Percentiles rank a stretch among this genome's conserved stretches.
phyloP scores from a whole-genome alignment of 2,797 vertebrate species.

The Falco columbarius region DNA sequence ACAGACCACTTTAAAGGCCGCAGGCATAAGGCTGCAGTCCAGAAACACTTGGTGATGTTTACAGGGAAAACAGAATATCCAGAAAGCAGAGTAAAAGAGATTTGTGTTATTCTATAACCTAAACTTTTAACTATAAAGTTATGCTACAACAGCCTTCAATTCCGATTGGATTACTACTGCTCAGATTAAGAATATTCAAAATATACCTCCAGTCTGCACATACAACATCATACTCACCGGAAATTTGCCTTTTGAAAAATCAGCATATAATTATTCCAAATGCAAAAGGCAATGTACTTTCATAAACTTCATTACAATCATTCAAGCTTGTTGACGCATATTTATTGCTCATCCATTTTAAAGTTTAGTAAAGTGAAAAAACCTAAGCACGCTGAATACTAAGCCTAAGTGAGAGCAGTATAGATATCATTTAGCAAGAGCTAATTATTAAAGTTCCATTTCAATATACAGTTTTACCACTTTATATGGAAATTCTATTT shows the following conservation, averaged over 20 bases:
- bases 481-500: not conserved
- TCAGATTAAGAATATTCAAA: not conserved
- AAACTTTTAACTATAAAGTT: not conserved
- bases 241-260: slow-evolving; percentile 7
- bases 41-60: not conserved
- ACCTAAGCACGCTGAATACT: not conserved
- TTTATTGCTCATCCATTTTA: not conserved
- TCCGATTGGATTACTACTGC: not conserved
- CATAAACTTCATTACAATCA: not conserved
- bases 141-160: not conserved
- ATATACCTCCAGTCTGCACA: not conserved
- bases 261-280: slow-evolving; percentile 20
- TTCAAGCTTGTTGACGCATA: not conserved
- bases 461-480: not conserved
- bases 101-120: not conserved
- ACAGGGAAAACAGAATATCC: not conserved
- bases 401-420: not conserved
- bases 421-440: not conserved
- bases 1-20: not conserved
- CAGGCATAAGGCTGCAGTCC: not conserved
- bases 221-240: not conserved
- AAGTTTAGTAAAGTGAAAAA: not conserved
- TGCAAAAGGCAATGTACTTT: not conserved
- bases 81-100: not conserved
- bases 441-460: not conserved